Percentiles rank a stretch among this genome's conserved stretches.
Evolutionary conservation across 2,888 invertebrate species (phyloP).

Genomic region (Caenorhabditis macrosperma): DNA sequence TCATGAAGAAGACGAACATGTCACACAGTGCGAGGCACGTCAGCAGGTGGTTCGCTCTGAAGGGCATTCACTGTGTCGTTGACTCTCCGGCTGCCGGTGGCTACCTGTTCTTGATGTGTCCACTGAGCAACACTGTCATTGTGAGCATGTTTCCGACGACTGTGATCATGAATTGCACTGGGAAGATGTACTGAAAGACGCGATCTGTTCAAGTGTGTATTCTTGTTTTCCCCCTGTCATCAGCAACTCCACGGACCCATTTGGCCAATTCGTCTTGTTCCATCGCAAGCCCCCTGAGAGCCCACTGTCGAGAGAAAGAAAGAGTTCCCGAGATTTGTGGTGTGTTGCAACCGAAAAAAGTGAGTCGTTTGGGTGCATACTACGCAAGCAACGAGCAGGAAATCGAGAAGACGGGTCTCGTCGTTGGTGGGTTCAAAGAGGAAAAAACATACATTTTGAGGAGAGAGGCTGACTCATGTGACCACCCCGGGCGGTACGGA

Average conservation of each 20-base stretch:
- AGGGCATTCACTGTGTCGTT: slow-evolving; percentile 7
- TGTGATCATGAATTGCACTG: slow-evolving; percentile 75
- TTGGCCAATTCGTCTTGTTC: slow-evolving; percentile 25
- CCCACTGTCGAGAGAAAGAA: background rate
- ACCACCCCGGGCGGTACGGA: slow-evolving; percentile 7
- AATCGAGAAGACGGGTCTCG: slow-evolving; percentile 30
- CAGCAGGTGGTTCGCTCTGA: slow-evolving; percentile 70
- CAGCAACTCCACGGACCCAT: slow-evolving; percentile 25
- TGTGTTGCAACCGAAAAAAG: slow-evolving; percentile 7
- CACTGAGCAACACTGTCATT: slow-evolving; percentile 73
- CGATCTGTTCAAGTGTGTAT: background rate
- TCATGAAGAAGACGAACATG: slow-evolving; percentile 70
- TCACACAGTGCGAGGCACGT: slow-evolving; percentile 71
- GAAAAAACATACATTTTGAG: slow-evolving; percentile 56
- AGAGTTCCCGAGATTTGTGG: slow-evolving; percentile 26
- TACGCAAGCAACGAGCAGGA: slow-evolving; percentile 43
- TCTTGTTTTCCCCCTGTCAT: slow-evolving; percentile 23
- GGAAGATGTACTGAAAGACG: slow-evolving; percentile 72
- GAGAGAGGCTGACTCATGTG: slow-evolving; percentile 38
- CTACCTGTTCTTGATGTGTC: slow-evolving; percentile 70
- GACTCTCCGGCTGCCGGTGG: background rate
- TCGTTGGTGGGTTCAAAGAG: slow-evolving; percentile 39
- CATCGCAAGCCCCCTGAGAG: background rate
- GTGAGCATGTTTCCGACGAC: slow-evolving; percentile 76
- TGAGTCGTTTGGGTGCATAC: slow-evolving; percentile 2